A percentile compares a stretch with the other conserved stretches of the same genome.
Conservation (phyloP, 2,888 invertebrate species). For the Megastigmus dorsalis region DNA sequence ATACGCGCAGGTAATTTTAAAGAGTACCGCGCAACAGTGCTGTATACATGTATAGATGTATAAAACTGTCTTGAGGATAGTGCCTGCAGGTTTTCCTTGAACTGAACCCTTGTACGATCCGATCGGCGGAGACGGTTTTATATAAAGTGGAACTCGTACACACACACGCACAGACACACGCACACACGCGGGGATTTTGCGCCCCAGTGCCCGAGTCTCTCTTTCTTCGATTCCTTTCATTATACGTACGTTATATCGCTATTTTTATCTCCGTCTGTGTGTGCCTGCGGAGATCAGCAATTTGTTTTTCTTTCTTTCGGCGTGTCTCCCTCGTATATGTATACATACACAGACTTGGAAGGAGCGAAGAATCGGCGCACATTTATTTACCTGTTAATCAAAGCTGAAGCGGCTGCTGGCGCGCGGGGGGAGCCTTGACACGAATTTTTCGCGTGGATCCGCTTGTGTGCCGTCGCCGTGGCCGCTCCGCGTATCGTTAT, state of each 20-base stretch:
- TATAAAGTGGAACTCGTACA: conserved; percentile 14
- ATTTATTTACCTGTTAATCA: conserved; percentile 12
- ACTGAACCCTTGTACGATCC: conserved; percentile 38
- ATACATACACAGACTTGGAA: no score
- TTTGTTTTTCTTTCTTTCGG: background rate
- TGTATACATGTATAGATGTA: no score
- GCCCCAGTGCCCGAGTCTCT: conserved; percentile 16
- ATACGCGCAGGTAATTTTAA: background rate
- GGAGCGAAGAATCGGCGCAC: background rate
- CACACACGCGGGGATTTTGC: no score
- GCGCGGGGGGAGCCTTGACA: conserved; percentile 34
- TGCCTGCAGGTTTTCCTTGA: conserved; percentile 47
- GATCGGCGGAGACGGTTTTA: background rate
- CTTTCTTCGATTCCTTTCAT: conserved; percentile 11
- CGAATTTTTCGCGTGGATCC: conserved; percentile 31
- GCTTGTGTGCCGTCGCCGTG: conserved; percentile 1
- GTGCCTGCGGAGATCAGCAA: background rate
- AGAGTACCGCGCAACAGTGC: no score
- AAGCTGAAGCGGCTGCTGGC: no score
- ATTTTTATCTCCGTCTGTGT: conserved; percentile 27
- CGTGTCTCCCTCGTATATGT: conserved; percentile 7
- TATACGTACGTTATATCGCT: background rate
- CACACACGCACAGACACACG: no score
- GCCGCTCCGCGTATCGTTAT: background rate
- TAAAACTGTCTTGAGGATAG: background rate